Evolutionary conservation across 2,888 invertebrate genomes (phyloP).

Genomic region (Hoplodrina ambigua): DNA sequence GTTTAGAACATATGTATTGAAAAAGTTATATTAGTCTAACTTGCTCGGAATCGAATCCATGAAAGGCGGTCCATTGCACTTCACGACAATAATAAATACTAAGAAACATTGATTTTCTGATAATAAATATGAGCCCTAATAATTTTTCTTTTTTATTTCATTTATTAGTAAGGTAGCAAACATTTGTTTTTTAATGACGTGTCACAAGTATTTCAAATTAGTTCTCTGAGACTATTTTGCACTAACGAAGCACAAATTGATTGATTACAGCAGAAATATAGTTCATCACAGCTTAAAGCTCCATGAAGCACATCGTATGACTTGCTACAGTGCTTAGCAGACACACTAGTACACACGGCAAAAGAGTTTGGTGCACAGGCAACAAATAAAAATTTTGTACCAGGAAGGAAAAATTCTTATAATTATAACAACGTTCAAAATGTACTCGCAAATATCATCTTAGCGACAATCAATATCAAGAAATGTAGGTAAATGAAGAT

Average conservation of each 20-base stretch:
- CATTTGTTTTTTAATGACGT: not conserved
- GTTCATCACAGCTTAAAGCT: not conserved
- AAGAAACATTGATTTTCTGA: too few species aligned
- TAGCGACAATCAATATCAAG: too few species aligned
- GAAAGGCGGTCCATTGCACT: too few species aligned
- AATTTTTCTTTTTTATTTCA: not conserved
- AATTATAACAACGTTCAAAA: too few species aligned
- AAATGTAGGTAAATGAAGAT: too few species aligned
- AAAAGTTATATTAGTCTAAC: too few species aligned
- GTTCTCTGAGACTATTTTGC: not conserved
- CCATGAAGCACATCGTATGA: not conserved
- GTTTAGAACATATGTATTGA: too few species aligned
- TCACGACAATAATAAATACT: too few species aligned
- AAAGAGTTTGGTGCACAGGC: not conserved
- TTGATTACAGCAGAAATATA: constrained; percentile 1
- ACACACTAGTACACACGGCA: not conserved
- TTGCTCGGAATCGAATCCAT: too few species aligned
- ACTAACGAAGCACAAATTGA: constrained; percentile 10
- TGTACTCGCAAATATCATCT: too few species aligned
- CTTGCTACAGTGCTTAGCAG: not conserved
- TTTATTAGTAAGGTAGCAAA: too few species aligned
- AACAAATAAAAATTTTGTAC: not conserved
- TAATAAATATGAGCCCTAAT: not conserved
- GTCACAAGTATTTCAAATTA: not conserved
- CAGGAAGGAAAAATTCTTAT: not conserved